Base-by-base conservation (phyloP, 2,888 invertebrate genomes). In the Eristalinus sepulchralis region DNA sequence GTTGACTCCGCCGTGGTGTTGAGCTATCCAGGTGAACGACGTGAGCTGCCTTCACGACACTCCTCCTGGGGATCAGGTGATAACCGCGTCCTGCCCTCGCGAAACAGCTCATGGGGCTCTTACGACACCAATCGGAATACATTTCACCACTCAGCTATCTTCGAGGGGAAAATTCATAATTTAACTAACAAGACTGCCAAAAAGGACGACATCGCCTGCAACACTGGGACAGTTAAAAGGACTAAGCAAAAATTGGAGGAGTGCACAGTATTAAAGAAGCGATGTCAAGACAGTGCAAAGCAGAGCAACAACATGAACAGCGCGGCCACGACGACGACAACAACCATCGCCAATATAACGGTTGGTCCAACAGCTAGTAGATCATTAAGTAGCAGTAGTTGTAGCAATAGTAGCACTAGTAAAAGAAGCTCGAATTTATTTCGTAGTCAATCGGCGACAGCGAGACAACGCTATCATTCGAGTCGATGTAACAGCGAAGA, bases 21-120 rank as follows among this genome's bases (percentile, higher is more conserved):
- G 84, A 94, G 94, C 13, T 84, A 93, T 85, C 93, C 92, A 83
- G 93, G 93, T 33, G 94, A 94, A 88, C 90, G 92, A 20, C 90
- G 92, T n/a, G 96, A 96, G 89, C 91, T 93, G 53, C 94, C 95
- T 34, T 96, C 96, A 79, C 94, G 97, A 10, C 96, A 96, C 91
- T 95, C 96, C 88, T 96, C 97, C 55, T 97, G 97, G 96, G 96
- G 96, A 81, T 96, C 96, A n/a, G 95, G 95, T 68, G 96, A 96
- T 57, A 91, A 90, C 81, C 93, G 95, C 57, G 94, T 94, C 3
- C 89, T 95, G 76, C 95, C 95, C 0, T 95, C 95, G 39, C 93
- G 96, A 70, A 96, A 95, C 89, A 95, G 95, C 91, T 95, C 95
- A 60, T 95, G 95, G 95, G 95, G 95, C 13, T 95, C 95, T 8